A percentile compares a stretch with the other conserved stretches of the same genome.
phyloP scores from a whole-genome alignment of 2,888 invertebrate genomes.

The Cyclophora punctaria region DNA sequence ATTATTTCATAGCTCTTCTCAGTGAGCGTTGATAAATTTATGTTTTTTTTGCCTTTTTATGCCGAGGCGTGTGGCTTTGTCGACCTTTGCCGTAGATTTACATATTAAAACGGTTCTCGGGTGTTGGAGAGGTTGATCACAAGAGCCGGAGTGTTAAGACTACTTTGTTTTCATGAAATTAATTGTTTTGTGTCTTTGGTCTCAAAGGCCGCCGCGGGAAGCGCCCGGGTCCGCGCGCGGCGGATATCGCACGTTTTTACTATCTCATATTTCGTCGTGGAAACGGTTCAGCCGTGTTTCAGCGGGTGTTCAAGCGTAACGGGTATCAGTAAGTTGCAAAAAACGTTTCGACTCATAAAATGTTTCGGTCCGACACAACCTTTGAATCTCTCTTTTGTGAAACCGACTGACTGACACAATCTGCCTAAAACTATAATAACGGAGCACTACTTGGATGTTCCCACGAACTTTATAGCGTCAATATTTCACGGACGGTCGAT shows the following conservation, averaged over 20 bases:
- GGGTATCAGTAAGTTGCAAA: neutral
- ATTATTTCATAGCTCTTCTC: conserved; percentile 31
- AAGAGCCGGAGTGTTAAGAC: conserved; percentile 28
- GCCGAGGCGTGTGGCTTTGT: conserved; percentile 5
- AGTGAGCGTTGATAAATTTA: conserved; percentile 23
- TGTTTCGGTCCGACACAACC: too few relatives aligned
- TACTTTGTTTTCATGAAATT: conserved; percentile 41
- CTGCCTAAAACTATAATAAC: too few relatives aligned
- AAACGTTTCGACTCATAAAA: too few relatives aligned
- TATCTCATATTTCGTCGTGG: neutral
- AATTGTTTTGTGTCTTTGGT: conserved; percentile 37
- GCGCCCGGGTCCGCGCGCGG: too few relatives aligned
- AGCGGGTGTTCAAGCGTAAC: conserved; percentile 11
- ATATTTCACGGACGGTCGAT: too few relatives aligned
- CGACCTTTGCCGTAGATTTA: conserved; percentile 22
- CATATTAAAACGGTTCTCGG: conserved; percentile 22
- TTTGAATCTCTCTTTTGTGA: too few relatives aligned
- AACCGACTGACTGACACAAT: too few relatives aligned
- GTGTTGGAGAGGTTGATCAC: conserved; percentile 30
- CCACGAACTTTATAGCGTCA: too few relatives aligned
- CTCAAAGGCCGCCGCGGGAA: conserved; percentile 19
- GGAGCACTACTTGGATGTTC: too few relatives aligned
- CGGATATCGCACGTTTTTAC: neutral
- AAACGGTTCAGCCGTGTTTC: neutral
- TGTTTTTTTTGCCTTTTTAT: conserved; percentile 22